Percentiles rank a stretch among this genome's conserved stretches.
Conservation (phyloP, 2,797 vertebrate species). For the Lepus oiostolus region DNA sequence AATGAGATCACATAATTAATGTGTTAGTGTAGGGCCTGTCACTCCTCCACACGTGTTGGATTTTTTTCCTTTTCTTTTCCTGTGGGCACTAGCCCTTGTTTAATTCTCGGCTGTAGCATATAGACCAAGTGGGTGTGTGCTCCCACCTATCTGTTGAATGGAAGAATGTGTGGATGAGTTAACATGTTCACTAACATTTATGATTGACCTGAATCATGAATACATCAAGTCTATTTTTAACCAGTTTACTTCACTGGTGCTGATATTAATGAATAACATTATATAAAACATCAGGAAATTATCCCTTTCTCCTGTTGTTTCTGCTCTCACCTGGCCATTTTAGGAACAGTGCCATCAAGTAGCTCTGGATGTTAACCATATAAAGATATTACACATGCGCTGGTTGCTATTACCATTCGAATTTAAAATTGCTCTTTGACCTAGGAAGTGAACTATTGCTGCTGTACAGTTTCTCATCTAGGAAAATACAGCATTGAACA, state of each 20-base stretch:
- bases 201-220: background rate
- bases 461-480: background rate
- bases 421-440: background rate
- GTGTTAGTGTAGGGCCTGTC: too few species aligned
- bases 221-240: background rate
- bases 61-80: too few species aligned
- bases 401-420: background rate
- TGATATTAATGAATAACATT: background rate
- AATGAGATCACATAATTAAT: too few species aligned
- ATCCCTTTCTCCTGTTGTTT: background rate
- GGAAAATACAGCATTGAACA: background rate
- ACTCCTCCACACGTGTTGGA: fast-evolving
- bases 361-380: too few species aligned
- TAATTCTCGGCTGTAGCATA: fast-evolving
- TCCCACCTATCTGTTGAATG: background rate
- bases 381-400: background rate
- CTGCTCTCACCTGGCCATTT: background rate
- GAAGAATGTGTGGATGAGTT: background rate
- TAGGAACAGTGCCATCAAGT: background rate
- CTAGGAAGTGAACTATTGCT: background rate
- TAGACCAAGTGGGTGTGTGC: background rate
- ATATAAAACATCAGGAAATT: background rate
- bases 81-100: fast-evolving
- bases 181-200: background rate
- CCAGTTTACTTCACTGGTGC: background rate